A percentile compares a stretch with the other conserved stretches of the same genome.
phyloP scores from a whole-genome alignment of 2,113 vertebrate genomes.

The Osmerus mordax region DNA sequence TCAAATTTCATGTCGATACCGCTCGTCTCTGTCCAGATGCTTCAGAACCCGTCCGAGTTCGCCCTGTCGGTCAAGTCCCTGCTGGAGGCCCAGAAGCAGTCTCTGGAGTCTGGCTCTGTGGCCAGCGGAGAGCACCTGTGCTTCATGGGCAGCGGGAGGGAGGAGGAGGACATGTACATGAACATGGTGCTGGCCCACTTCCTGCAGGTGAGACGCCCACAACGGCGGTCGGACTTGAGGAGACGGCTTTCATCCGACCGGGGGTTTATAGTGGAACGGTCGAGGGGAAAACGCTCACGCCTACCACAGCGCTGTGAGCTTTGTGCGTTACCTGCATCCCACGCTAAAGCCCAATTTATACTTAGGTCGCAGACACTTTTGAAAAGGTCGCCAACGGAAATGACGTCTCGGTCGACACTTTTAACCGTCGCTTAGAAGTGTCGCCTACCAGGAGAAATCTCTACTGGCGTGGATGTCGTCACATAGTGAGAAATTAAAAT shows the following conservation, averaged over 20 bases:
- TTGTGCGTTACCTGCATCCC: neutral
- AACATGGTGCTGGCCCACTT: conserved; percentile 99
- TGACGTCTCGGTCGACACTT: too few species aligned
- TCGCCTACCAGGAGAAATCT: too few species aligned
- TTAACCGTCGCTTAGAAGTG: too few species aligned
- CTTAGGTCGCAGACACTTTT: too few species aligned
- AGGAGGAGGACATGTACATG: conserved; percentile 99
- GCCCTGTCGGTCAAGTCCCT: conserved; percentile 95
- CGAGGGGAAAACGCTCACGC: too few species aligned
- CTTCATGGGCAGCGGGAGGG: conserved; percentile 98
- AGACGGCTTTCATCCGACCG: too few species aligned
- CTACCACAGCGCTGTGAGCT: too few species aligned
- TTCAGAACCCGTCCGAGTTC: conserved; percentile 96
- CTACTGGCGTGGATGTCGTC: too few species aligned
- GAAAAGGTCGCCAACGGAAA: too few species aligned
- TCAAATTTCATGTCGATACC: neutral
- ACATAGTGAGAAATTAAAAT: too few species aligned
- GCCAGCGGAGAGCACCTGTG: conserved; percentile 96
- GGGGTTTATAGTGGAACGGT: too few species aligned
- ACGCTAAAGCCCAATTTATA: neutral
- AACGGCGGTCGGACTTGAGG: neutral
- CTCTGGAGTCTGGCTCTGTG: conserved; percentile 91
- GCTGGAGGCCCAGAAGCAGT: conserved; percentile 96
- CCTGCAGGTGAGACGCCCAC: conserved; percentile 80
- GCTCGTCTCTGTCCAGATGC: conserved; percentile 78